Percentiles rank a stretch among this genome's conserved stretches.
Evolutionary conservation across 2,113 vertebrate genomes (phyloP).

Genomic region (Chrysochloris asiatica): DNA sequence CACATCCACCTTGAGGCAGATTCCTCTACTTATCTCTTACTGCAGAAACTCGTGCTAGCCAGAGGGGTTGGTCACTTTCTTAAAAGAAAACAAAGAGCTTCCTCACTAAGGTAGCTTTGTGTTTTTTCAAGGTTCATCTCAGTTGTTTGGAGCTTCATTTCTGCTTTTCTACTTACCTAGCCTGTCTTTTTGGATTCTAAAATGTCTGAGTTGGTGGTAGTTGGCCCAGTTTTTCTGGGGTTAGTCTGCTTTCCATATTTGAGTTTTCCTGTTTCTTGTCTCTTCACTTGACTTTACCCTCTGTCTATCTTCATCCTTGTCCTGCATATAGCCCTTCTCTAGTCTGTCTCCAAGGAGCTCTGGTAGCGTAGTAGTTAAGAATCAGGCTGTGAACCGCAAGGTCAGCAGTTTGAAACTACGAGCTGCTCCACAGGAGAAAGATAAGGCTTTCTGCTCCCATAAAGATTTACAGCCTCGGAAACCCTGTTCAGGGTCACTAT

Average conservation of each 20-base stretch:
- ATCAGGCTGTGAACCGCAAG: too few species aligned
- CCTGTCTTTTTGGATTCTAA: background rate
- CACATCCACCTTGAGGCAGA: background rate
- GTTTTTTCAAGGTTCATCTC: too few species aligned
- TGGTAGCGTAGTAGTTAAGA: too few species aligned
- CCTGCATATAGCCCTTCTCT: background rate
- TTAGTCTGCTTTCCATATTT: background rate
- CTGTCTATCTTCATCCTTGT: background rate
- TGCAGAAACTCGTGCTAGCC: background rate
- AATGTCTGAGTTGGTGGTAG: background rate
- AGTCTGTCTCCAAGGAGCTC: background rate
- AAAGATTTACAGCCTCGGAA: too few species aligned
- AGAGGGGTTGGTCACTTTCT: background rate
- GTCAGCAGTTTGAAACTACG: too few species aligned
- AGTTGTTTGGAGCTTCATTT: background rate
- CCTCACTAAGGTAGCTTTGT: background rate
- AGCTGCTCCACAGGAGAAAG: too few species aligned
- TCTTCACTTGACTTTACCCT: background rate
- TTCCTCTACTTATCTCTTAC: background rate
- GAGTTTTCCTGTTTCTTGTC: background rate
- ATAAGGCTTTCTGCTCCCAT: too few species aligned
- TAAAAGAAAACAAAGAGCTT: background rate
- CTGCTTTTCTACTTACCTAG: background rate
- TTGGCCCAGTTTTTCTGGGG: background rate
- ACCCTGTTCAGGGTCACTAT: too few species aligned